These are phyloP conservation scores for Notocelia uddmanniana DNA, from an alignment of 2,888 invertebrate species.

Conservation along the genomic window DNA sequence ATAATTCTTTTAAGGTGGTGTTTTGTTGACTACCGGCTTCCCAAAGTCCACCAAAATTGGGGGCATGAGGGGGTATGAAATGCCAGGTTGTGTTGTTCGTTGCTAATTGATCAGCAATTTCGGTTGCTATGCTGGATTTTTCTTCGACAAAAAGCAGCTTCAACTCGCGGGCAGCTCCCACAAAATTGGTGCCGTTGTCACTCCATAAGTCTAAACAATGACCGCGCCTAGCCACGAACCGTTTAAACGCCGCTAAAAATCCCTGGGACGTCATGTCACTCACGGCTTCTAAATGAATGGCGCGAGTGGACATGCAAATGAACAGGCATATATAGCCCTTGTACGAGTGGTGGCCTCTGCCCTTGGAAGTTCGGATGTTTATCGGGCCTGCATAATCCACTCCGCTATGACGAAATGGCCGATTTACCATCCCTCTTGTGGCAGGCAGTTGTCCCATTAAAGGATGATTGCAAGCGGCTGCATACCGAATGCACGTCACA, in stretches of 20 bases:
- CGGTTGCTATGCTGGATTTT: not conserved
- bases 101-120: slow-evolving; percentile 9
- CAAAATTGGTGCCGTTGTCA: slow-evolving; percentile 10
- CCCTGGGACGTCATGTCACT: too few relatives aligned
- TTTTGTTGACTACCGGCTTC: too few relatives aligned
- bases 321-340: slow-evolving; percentile 13
- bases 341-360: slow-evolving; percentile 4
- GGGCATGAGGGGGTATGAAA: too few relatives aligned
- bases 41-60: too few relatives aligned
- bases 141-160: not conserved
- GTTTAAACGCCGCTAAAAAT: too few relatives aligned
- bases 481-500: slow-evolving; percentile 27
- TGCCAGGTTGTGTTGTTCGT: slow-evolving; percentile 7
- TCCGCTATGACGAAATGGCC: slow-evolving; percentile 21
- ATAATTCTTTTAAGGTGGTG: not conserved
- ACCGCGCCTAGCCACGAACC: too few relatives aligned
- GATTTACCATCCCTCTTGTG: too few relatives aligned
- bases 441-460: too few relatives aligned
- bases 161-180: slow-evolving; percentile 1
- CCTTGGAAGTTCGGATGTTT: not conserved
- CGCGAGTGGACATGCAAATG: slow-evolving; percentile 10
- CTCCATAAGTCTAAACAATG: slow-evolving; percentile 7
- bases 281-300: not conserved
- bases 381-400: slow-evolving; percentile 4
- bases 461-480: slow-evolving; percentile 4